phyloP scores from a whole-genome alignment of 2,888 invertebrate genomes.

The Magallana nippona region DNA sequence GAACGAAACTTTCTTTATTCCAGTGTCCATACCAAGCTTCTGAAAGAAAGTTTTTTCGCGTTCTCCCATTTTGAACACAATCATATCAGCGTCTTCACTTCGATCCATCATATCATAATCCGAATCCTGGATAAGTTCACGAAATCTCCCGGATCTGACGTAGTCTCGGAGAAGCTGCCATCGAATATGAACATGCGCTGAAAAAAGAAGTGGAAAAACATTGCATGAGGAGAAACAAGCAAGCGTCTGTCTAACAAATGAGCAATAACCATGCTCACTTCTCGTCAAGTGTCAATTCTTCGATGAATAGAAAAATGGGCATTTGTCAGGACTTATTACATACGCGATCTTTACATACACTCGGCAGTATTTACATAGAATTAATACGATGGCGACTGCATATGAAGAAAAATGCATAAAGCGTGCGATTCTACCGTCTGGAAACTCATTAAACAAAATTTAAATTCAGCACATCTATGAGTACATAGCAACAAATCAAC shows the following conservation, averaged over 20 bases:
- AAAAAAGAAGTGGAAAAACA: not conserved
- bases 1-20: not conserved
- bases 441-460: not conserved
- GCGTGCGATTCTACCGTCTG: not conserved
- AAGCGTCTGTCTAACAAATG: not conserved
- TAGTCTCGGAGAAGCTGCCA: conserved; percentile 37
- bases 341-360: not conserved
- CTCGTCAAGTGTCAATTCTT: not conserved
- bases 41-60: conserved; percentile 38
- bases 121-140: not conserved
- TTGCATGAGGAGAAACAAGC: not conserved
- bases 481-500: not conserved
- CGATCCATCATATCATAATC: conserved; percentile 18
- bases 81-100: conserved; percentile 31
- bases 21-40: conserved; percentile 35
- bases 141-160: conserved; percentile 33
- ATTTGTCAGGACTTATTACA: not conserved
- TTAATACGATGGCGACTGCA: not conserved
- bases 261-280: not conserved
- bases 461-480: not conserved
- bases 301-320: not conserved
- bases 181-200: conserved; percentile 20
- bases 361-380: not conserved
- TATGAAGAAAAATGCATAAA: not conserved
- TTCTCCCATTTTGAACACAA: conserved; percentile 41